These are phyloP conservation scores for Conistra vaccinii DNA, from an alignment of 2,888 invertebrate species.

Conservation along the genomic window DNA sequence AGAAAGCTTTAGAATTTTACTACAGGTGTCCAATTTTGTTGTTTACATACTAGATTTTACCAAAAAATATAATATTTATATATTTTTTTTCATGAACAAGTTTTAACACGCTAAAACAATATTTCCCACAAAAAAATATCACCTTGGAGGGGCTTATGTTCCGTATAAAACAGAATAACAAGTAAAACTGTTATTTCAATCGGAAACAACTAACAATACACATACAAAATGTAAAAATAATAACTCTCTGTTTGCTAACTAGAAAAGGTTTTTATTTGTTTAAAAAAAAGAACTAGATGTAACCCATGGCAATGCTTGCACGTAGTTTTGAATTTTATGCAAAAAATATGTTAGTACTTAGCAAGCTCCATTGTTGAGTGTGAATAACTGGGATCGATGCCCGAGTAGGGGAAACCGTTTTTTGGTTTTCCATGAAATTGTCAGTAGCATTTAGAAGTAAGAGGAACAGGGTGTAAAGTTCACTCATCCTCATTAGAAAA, in stretches of 20 bases:
- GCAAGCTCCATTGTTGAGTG: too few relatives aligned
- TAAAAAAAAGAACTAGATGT: not conserved
- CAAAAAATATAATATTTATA: too few relatives aligned
- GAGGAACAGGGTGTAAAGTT: too few relatives aligned
- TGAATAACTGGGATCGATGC: not conserved
- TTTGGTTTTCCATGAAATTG: not conserved
- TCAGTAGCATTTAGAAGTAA: too few relatives aligned
- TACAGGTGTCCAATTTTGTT: too few relatives aligned
- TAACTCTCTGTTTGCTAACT: conserved; percentile 4
- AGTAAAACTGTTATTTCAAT: conserved; percentile 12
- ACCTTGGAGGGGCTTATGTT: not conserved
- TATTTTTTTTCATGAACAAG: not conserved
- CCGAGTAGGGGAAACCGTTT: not conserved
- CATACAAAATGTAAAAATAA: conserved; percentile 31
- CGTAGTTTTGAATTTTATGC: not conserved
- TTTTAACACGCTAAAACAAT: not conserved
- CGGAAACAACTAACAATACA: conserved; percentile 8
- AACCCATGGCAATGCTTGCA: not conserved
- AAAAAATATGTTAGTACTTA: not conserved
- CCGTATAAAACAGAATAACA: not conserved
- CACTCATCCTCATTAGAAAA: too few relatives aligned
- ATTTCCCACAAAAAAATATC: not conserved
- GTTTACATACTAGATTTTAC: too few relatives aligned
- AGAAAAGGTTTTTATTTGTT: conserved; percentile 5
- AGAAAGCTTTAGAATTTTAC: not conserved